Conservation (phyloP, 2,797 vertebrate species). For the Holocentrus rufus region DNA sequence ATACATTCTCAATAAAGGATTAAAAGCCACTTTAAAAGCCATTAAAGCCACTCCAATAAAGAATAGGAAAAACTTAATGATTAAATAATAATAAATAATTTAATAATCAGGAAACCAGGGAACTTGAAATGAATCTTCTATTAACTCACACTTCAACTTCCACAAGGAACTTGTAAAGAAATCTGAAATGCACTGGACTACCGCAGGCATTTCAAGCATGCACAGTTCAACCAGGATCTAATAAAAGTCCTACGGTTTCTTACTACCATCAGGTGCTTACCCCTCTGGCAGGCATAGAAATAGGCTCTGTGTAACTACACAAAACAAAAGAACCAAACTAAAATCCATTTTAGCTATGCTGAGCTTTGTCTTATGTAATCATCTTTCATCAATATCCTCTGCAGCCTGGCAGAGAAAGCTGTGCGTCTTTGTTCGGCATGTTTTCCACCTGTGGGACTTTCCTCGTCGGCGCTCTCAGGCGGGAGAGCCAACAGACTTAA, state of each 20-base stretch:
- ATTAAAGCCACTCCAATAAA: too few species aligned
- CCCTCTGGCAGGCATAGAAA: background rate
- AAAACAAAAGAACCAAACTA: conserved; percentile 17
- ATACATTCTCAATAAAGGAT: too few species aligned
- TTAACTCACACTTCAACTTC: too few species aligned
- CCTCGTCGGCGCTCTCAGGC: conserved; percentile 6
- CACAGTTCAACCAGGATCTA: background rate
- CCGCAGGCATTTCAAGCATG: background rate
- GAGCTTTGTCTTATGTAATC: conserved; percentile 12
- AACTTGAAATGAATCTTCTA: too few species aligned
- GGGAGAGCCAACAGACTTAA: conserved; percentile 25
- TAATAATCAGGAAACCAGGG: too few species aligned
- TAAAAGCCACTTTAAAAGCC: too few species aligned
- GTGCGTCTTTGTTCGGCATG: background rate
- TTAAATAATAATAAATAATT: too few species aligned
- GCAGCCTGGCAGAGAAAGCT: conserved; percentile 24
- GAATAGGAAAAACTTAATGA: too few species aligned
- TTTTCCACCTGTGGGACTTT: conserved; percentile 10
- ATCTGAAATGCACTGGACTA: too few species aligned
- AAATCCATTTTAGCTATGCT: conserved; percentile 34
- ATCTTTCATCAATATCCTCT: conserved; percentile 23
- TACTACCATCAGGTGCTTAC: conserved; percentile 18
- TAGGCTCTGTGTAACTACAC: background rate
- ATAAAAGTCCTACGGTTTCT: background rate
- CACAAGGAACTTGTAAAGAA: too few species aligned